Base-by-base conservation (phyloP, 2,888 invertebrate species). In the Apomyelois bistriatella region DNA sequence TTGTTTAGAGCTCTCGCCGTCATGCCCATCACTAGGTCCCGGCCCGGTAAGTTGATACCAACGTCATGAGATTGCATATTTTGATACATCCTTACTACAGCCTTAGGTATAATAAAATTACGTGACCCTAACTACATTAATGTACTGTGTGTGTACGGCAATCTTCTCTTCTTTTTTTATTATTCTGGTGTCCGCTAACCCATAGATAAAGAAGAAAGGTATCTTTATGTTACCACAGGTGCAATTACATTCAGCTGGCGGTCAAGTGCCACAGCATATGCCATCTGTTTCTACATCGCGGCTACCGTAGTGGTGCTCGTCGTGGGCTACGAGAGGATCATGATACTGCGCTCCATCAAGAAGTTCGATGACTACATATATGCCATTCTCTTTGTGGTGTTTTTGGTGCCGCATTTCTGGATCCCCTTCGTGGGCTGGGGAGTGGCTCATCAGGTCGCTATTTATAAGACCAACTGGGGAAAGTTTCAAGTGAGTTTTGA, bases 301-400 rank as follows among this genome's bases (percentile, higher is more conserved):
- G 90, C 93, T 17, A 92, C 93, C 0, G 69, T 86, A 0, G 72
- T 94, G 0, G 94, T 94, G 0, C 54, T 93, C 0, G 64, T 90
- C 5, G 93, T 94, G 9, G 94, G 94, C 0, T 91, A 91, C 59
- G 93, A 94, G 66, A 80, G 94, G 1, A 61, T 94, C 37, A 79
- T 90, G 65, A 93, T 94, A 58, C 75, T 94, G 32, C 85, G 91
- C 12, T 92, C 92, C 22, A 93, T 92, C 58, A 90, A 86, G 52
- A 91, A 92, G 63, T 94, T 94, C 64, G 94, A 94, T 68, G 94
- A 94, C 64, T 94, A 94, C 65, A 94, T 94, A 62, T 94, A 94
- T 68, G 92, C 93, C 0, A 91, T 94, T 52, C 82, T 94, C 13
- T 94, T 94, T 67, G 88, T 94, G 0, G 89, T 93, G 9, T 94